Evolutionary conservation across 2,888 invertebrate genomes (phyloP).

Genomic region (Acleris emargana): DNA sequence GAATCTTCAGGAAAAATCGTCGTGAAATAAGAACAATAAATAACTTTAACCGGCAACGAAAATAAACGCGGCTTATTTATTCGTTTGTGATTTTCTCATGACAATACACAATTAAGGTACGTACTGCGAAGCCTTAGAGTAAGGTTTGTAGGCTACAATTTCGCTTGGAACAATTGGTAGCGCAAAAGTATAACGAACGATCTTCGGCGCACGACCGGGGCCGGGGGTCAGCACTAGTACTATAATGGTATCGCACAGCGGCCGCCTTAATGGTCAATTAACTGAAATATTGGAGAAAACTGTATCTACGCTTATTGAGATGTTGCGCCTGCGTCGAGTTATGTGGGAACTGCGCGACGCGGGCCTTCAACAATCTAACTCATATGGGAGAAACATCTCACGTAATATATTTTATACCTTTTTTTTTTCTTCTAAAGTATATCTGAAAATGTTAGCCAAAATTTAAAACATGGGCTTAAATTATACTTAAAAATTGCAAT

Average conservation of each 20-base stretch:
- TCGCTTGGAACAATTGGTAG: slow-evolving; percentile 67
- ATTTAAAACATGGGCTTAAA: too few relatives aligned
- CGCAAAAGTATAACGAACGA: slow-evolving; percentile 68
- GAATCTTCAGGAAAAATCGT: background rate
- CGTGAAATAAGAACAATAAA: slow-evolving; percentile 11
- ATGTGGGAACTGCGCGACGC: slow-evolving; percentile 21
- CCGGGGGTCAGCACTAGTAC: slow-evolving; percentile 60
- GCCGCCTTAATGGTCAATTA: slow-evolving; percentile 39
- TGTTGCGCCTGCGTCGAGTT: slow-evolving; percentile 22
- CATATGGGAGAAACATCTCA: too few relatives aligned
- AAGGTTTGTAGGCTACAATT: slow-evolving; percentile 55
- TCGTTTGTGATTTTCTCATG: slow-evolving; percentile 53
- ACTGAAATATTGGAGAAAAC: slow-evolving; percentile 36
- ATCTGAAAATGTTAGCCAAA: too few relatives aligned
- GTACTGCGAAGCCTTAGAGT: slow-evolving; percentile 50
- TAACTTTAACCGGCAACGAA: slow-evolving; percentile 27
- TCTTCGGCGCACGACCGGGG: slow-evolving; percentile 59
- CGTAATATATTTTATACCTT: too few relatives aligned
- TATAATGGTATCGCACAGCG: slow-evolving; percentile 45
- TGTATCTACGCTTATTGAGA: slow-evolving; percentile 36
- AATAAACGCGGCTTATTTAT: slow-evolving; percentile 28
- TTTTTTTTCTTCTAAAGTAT: too few relatives aligned
- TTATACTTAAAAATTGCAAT: too few relatives aligned
- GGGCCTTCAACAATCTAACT: background rate
- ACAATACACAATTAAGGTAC: slow-evolving; percentile 54